Evolutionary conservation across 2,113 vertebrate genomes (phyloP), one percentile per base, ranked within the genome.

Genomic region (Notechis scutatus): DNA sequence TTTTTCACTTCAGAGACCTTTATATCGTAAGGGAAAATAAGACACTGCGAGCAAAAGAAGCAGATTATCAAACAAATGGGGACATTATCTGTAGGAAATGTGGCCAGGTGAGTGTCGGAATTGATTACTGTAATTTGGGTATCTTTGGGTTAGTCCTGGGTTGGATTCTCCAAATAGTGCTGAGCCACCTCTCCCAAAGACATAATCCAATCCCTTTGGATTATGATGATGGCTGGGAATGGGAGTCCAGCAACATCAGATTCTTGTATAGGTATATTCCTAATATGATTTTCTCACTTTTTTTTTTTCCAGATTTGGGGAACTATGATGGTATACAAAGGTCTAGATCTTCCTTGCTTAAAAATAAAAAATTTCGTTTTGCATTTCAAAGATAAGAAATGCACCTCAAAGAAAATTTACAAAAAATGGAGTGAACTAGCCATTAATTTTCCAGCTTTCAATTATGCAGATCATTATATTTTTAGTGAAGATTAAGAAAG

Each of bases 321-420:
- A 92, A 98, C 97, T 7, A 98, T 99, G 98, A 99, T 99, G 99
- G 95, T 98, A 39, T 97, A 98, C 96, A 98, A 97, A 94, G 97
- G 98, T 47, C 97, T 99, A 87, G 98, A 99, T 55, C 97, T 98
- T 50, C 99, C 99, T 69, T 99, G 98, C 94, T 98, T 99, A 50
- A 97, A 98, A 87, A 98, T 99, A 94, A 98, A 95, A 93, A 98
- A 99, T 97, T 99, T 99, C 97, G 98, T 99, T 56, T 98, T 99
- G 85, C 93, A 92, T 8, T 97, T 98, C 91, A 94, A 95, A 74
- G 97, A 96, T 23, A 98, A 98, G 93, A 97, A 97, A 94, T 91
- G 87, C 91, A 93, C 29, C 64, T 94, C 95, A 69, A 98, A 96
- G 10, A 95, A 98, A 0, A 97, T 97, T 55, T 99, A 97, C 95